Base-by-base conservation (phyloP, 2,113 vertebrate genomes). In the Notothenia rossii region DNA sequence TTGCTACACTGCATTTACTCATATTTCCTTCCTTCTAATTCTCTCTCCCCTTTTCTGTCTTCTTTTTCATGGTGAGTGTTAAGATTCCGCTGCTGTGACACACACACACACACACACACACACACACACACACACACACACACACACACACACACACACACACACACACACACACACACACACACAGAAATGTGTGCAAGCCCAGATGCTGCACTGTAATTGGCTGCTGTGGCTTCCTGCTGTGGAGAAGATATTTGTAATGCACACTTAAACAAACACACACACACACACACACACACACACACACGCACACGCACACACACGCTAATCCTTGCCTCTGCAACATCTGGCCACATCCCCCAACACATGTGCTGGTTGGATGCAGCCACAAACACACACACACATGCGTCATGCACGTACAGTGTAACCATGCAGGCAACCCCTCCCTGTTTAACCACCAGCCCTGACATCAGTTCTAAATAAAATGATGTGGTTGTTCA, bases 121-220 rank as follows among this genome's bases (percentile, higher is more conserved):
- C 75, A 77, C 78, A 81, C 82, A 81, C 76, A 82, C 83, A 85
- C 75, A 79, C 77, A 80, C 78, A 84, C 75, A 85, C 48, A 83
- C 72, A 82, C 77, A 83, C 66, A 82, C 68, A 75, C 63, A 82
- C 77, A 85, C 64, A 88, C 80, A 79, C 69, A 80, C 69, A 54
- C 60, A 76, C 63, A 29, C 65, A 69, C 62, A 81, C 77, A 59
- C 68, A 81, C 66, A 73, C 79, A 67, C 73, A 73, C 79, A 84
- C 81, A 48, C 86, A 72, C 81, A 90, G 89, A 92, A 82, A 91
- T 92, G 86, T 93, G 92, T 88, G 80, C 79, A 58, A 87, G 90
- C 86, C 88, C 91, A 94, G 93, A 93, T 95, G 92, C 93, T 80
- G 89, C 79, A 80, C 89, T 91, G 91, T 94, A 94, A 94, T 95